Conservation (phyloP, 2,888 invertebrate genomes). For the Sarcophaga variegata region DNA sequence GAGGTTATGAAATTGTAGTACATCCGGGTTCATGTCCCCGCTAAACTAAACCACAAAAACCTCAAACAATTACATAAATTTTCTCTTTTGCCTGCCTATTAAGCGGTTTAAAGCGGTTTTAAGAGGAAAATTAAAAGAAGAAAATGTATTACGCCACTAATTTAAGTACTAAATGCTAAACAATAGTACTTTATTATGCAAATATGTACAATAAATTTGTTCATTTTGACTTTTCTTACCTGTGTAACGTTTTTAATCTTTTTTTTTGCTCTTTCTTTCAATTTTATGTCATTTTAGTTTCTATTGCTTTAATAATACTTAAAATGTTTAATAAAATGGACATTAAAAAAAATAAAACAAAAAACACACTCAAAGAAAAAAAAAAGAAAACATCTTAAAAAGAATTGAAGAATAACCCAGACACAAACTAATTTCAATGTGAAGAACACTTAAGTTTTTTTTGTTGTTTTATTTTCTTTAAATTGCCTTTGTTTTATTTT, state of each 20-base stretch:
- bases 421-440: constrained; percentile 67
- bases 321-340: constrained; percentile 40
- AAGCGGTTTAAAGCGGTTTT: too few relatives aligned
- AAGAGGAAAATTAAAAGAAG: too few relatives aligned
- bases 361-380: neutral
- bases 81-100: too few relatives aligned
- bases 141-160: too few relatives aligned
- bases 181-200: neutral
- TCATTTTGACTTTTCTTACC: too few relatives aligned
- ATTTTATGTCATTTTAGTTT: constrained; percentile 22
- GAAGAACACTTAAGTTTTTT: constrained; percentile 65
- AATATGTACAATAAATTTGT: neutral
- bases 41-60: constrained; percentile 23
- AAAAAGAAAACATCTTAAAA: neutral
- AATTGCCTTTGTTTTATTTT: constrained; percentile 64
- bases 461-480: constrained; percentile 32
- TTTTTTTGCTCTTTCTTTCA: constrained; percentile 13
- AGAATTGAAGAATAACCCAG: constrained; percentile 59
- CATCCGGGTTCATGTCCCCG: neutral
- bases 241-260: neutral
- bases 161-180: too few relatives aligned
- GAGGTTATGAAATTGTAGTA: neutral
- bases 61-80: neutral
- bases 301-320: constrained; percentile 28
- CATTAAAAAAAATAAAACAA: constrained; percentile 12